Evolutionary conservation across 2,888 invertebrate genomes (phyloP).

Genomic region (Gerosis bhagava): DNA sequence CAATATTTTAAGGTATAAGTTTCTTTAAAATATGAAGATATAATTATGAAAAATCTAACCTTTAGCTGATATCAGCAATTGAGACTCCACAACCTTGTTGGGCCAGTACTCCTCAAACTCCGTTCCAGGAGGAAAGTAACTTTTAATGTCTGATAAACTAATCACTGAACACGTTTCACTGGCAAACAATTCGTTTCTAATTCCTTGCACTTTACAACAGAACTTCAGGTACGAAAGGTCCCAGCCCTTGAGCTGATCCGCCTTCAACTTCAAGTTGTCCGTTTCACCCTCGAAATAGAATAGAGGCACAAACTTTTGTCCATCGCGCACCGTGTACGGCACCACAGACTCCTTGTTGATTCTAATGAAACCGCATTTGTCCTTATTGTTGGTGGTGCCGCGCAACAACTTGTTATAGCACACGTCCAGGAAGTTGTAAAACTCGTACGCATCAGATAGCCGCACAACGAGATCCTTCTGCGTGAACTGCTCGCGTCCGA

Average conservation of each 20-base stretch:
- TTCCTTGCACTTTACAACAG: conserved; percentile 97
- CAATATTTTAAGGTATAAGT: no score
- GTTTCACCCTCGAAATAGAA: conserved; percentile 95
- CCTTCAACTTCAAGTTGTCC: conserved; percentile 94
- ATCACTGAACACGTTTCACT: conserved; percentile 96
- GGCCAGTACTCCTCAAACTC: conserved; percentile 97
- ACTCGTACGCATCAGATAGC: conserved; percentile 93
- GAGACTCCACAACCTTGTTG: conserved; percentile 92
- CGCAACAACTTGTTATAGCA: conserved; percentile 92
- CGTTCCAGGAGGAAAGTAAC: conserved; percentile 94
- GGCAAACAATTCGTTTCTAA: conserved; percentile 94
- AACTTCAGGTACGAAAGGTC: conserved; percentile 96
- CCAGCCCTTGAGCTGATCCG: conserved; percentile 95
- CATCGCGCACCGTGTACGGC: conserved; percentile 93
- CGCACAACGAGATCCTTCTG: conserved; percentile 95
- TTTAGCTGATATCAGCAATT: conserved; percentile 88
- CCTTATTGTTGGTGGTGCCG: conserved; percentile 86
- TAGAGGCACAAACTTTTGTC: conserved; percentile 94
- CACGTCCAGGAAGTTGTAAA: conserved; percentile 94
- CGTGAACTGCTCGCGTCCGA: conserved; percentile 93
- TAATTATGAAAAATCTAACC: conserved; percentile 70
- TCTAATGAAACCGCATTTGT: conserved; percentile 95
- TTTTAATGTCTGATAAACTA: conserved; percentile 94
- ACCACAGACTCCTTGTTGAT: conserved; percentile 97
- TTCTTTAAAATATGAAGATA: no score